Base-by-base conservation (phyloP, 2,113 vertebrate genomes). In the Bettongia penicillata region DNA sequence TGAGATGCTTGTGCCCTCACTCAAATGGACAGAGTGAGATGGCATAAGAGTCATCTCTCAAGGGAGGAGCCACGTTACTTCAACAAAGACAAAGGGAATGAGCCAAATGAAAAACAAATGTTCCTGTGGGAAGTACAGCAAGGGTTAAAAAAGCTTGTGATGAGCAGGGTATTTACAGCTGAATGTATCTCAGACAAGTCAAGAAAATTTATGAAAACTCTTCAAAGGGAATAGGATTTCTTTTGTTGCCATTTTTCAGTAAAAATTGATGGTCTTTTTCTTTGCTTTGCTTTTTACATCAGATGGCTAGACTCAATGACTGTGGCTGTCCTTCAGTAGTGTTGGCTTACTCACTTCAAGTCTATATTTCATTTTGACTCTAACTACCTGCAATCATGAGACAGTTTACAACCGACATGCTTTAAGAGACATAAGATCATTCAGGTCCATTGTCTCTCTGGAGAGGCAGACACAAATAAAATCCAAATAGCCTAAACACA, bases 391-490 rank as follows among this genome's bases (percentile, higher is more conserved):
- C 26, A 61, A 94, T 95, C 93, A 95, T 8, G 50, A 93, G 49
- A 91, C 48, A 89, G 31, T 94, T 93, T 93, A 93, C 19, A n/a
- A 84, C 90, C 49, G 91, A 94, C 93, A 90, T 96, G 90, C 96
- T 96, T 51, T 93, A 97, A 95, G 68, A 97, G 91, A 94, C 96
- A 94, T 94, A 97, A 97, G 95, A 97, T 97, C 97, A 98, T 96
- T 89, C 51, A 94, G 94, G 90, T 61, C 90, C 94, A 55, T 49
- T 92, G 89, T 19, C 92, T 95, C 91, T 97, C 96, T 77, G 96
- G 61, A 98, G 94, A 97, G 93, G 98, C 28, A 97, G 52, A 84
- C 55, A 93, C 68, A 95, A 97, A 97, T 0, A n/a, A 89, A 93
- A 96, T 91, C 95, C 92, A 90, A 57, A 53, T 51, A 97, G 94